phyloP scores from a whole-genome alignment of 1,140 invertebrate genomes.

The Neodiprion fabricii region DNA sequence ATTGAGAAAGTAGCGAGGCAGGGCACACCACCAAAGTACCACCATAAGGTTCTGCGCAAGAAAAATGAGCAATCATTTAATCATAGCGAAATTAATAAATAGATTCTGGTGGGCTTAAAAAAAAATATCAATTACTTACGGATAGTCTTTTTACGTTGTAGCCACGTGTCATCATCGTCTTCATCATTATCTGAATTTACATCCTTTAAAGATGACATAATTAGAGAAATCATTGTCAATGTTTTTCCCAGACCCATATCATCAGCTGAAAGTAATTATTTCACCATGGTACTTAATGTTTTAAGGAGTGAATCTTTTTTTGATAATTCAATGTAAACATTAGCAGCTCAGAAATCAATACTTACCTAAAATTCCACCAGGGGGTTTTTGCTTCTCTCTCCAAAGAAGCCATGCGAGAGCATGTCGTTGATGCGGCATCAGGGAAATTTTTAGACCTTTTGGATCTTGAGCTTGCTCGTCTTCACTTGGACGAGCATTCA shows the following conservation, averaged over 20 bases:
- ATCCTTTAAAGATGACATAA: constrained; percentile 59
- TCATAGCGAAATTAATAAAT: not conserved
- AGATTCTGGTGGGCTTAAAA: constrained; percentile 9
- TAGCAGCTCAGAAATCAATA: constrained; percentile 12
- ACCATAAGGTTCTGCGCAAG: constrained; percentile 54
- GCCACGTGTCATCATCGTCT: constrained; percentile 38
- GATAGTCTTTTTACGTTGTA: constrained; percentile 40
- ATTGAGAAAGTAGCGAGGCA: constrained; percentile 83
- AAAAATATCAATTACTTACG: constrained; percentile 40
- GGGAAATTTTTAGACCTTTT: constrained; percentile 66
- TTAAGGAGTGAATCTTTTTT: constrained; percentile 12
- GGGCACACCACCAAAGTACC: constrained; percentile 90
- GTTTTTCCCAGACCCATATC: constrained; percentile 97
- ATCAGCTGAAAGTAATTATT: constrained; percentile 70
- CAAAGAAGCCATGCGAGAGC: constrained; percentile 89
- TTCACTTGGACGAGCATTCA: constrained; percentile 70
- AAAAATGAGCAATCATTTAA: not conserved
- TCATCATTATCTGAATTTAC: constrained; percentile 39
- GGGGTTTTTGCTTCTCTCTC: constrained; percentile 83
- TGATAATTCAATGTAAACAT: constrained; percentile 21
- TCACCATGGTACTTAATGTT: not conserved
- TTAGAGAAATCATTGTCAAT: constrained; percentile 86
- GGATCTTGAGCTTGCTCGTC: constrained; percentile 68
- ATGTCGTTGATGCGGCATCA: constrained; percentile 89
- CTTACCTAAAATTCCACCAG: constrained; percentile 77